phyloP scores from a whole-genome alignment of 2,113 vertebrate genomes.

The Rhinoderma darwinii region DNA sequence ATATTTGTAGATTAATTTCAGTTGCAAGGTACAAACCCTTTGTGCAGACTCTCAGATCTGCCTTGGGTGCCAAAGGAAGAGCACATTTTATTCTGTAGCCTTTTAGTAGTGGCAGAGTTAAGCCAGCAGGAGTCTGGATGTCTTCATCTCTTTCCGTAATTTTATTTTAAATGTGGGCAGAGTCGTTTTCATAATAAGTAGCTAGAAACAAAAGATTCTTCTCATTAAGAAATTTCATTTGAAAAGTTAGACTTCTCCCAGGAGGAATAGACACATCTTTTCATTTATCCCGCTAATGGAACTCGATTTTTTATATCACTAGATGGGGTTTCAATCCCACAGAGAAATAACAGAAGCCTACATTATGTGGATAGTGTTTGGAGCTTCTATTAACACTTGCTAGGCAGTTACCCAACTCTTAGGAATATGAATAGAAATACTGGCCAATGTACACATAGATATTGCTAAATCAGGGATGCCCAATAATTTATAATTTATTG shows the following conservation, averaged over 20 bases:
- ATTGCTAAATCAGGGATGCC: background rate
- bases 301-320: constrained; percentile 49
- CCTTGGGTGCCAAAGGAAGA: constrained; percentile 7
- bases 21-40: background rate
- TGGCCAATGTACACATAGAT: background rate
- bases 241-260: constrained; percentile 51
- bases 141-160: constrained; percentile 25
- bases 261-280: constrained; percentile 50
- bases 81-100: background rate
- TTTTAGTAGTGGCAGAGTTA: constrained; percentile 1
- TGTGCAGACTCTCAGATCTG: constrained; percentile 18
- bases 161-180: constrained; percentile 39
- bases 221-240: constrained; percentile 56
- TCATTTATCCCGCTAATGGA: constrained; percentile 55
- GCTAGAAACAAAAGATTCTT: constrained; percentile 54
- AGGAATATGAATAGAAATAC: background rate
- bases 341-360: constrained; percentile 50
- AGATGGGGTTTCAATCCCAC: constrained; percentile 52
- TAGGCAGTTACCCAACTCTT: background rate
- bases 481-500: background rate
- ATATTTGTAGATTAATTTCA: constrained; percentile 41
- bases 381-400: constrained; percentile 39
- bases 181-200: constrained; percentile 36
- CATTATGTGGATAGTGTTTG: constrained; percentile 31
- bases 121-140: constrained; percentile 24